Base-by-base conservation (phyloP, 2,113 vertebrate species). In the Phoenicopterus ruber region DNA sequence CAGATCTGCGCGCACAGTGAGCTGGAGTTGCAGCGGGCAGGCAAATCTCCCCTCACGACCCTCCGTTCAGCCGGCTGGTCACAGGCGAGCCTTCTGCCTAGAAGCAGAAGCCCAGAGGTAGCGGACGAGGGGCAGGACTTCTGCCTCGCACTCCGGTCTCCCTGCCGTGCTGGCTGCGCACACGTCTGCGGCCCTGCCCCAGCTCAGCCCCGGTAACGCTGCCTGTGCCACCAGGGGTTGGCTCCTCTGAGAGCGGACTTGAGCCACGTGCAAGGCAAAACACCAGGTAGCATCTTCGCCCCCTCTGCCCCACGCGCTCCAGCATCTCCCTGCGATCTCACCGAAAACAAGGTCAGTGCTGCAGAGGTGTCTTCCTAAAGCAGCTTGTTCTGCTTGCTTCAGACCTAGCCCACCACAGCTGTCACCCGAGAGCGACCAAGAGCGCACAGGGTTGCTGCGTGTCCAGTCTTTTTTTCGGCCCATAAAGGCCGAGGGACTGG, bases 391-490 rank as follows among this genome's bases (percentile, higher is more conserved):
- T 69, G 72, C 70, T 63, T 9, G 8, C 47, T 47, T 21, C 2
- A 6, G 26, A 38, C 25, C 25, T 86, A 54, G 67, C 19, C 61
- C 36, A 3, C 38, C 12, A 0, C 1, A 13, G 65, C 7, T 62
- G 46, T 42, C 17, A 13, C 40, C 50, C 5, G 34, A 46, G 55
- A 49, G 57, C 44, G 61, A 13, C 55, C 36, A 2, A 3, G 28
- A 16, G 7, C 11, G 18, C 0, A 2, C 42, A 14, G 29, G 25
- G 10, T 7, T 57, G 62, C 71, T 55, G 19, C 1, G 0, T 1
- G 4, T n/a, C 29, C 58, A 12, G 63, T 11, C 77, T 49, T 19
- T 11, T 46, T 32, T 34, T 29, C 4, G 1, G 67, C 55, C 67
- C 10, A 1, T 5, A 17, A 9, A 47, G 58, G 71, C 42, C 17